Evolutionary conservation across 2,113 vertebrate genomes (phyloP).

Genomic region (Fulmarus glacialis): DNA sequence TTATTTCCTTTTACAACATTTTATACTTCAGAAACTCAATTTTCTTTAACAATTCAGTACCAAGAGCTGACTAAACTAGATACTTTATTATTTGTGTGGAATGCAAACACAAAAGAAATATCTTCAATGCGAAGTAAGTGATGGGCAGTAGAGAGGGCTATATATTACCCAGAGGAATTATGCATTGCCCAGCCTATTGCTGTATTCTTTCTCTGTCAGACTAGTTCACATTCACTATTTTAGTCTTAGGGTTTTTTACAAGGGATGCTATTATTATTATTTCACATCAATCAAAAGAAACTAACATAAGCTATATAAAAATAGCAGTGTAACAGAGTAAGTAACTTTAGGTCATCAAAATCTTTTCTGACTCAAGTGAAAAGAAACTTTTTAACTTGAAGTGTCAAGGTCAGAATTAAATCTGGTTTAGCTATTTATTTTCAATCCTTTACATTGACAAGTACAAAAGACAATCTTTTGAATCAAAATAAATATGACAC

Average conservation of each 20-base stretch:
- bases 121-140: not conserved
- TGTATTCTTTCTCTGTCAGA: not conserved
- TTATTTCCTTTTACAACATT: not conserved
- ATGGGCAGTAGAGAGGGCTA: not conserved
- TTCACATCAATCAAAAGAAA: not conserved
- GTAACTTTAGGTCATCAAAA: not conserved
- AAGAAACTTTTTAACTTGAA: not conserved
- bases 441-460: not conserved
- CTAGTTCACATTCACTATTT: not conserved
- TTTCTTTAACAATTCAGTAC: not conserved
- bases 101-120: not conserved
- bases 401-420: not conserved
- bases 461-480: not conserved
- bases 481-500: not conserved
- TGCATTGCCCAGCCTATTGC: not conserved
- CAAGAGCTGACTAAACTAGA: not conserved
- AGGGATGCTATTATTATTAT: not conserved
- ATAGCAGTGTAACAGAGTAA: not conserved
- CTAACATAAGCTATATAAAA: not conserved
- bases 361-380: not conserved
- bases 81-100: not conserved
- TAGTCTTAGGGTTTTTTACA: not conserved
- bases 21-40: not conserved
- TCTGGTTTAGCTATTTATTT: not conserved
- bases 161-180: not conserved